Evolutionary conservation across 2,888 invertebrate genomes (phyloP), one percentile per base, ranked within the genome.

Genomic region (Xestia sexstrigata): DNA sequence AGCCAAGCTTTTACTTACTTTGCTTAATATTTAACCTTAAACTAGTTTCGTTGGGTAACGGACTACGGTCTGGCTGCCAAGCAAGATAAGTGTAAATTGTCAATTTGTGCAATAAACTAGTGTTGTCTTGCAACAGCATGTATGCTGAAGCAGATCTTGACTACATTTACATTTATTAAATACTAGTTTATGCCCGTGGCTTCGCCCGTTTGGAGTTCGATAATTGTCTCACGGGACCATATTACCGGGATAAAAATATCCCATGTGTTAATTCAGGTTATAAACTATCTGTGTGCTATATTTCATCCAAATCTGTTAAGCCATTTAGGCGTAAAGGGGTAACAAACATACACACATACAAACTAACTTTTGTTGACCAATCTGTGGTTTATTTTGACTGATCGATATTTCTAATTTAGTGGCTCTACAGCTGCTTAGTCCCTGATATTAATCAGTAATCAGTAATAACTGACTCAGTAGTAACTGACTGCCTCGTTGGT

Each of bases 11-110:
- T 84, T 84, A 81, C 84, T 83, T 76, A 63, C 68, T 81, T 86
- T 81, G 69, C 69, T 74, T 68, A 85, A 84, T 79, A 84, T 79
- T 78, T 81, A 78, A 79, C 84, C 86, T 82, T 78, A 76, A 84
- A 82, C 79, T 74, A 79, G 42, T 82, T 82, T 68, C 30, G 45
- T 79, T 86, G 65, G 49, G 76, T 71, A 83, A 77, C 63, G 70
- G 65, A 70, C 77, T 69, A 75, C 71, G 45, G 62, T 66, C 75
- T 62, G 49, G n/a, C 30, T 69, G 5, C 11, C 35, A 62, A 62
- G 20, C n/a, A 65, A 73, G 72, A 77, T 70, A 74, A 74, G 63
- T 67, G 60, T 47, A 66, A 70, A 55, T 49, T 74, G 52, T 26
- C 49, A 75, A 45, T 76, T 63, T 82, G 82, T 65, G 73, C 63